Base-by-base conservation (phyloP, 2,113 vertebrate species). In the Stegostoma tigrinum region DNA sequence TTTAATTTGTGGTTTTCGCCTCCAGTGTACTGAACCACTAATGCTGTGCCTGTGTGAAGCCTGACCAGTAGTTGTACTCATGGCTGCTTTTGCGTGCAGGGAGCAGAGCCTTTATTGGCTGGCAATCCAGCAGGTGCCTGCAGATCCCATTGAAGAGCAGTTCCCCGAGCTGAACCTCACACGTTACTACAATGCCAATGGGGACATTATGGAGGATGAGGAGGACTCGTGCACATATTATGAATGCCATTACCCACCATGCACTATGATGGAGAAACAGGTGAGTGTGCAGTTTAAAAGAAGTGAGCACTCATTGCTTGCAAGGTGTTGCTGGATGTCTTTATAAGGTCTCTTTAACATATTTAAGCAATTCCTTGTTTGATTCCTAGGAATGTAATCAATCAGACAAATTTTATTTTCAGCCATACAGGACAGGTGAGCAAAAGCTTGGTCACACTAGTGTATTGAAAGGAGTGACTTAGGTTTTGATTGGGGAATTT, bases 51-150 rank as follows among this genome's bases (percentile, higher is more conserved):
- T 0, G 8, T 45, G 30, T 5, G 66, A 30, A 85, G 19, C 48
- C 8, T 89, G 30, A 1, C 66, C 19, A 34, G 23, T 68, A 94
- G 24, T n/a, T 70, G 96, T 34, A 61, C 66, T 96, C 64, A 94
- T 27, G 7, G 24, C 27, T 64, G 48, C 19, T 95, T 96, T 96
- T 95, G 93, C 1, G 91, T 24, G 1, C 96, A 99, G 99, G 98
- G 99, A 99, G 97, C 99, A 99, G 97, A 99, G 99, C 95, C 97
- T 99, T 83, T 99, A 99, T 95, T 99, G 99, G 99, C 97, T 99
- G 96, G 99, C 99, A 2, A 99, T 99, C 96, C 99, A 99, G 96
- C 99, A 99, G 97, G 98, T 99, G 27, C 99, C 99, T 3, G 99
- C 99, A 0, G 99, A 99, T 96, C 99, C 99, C 0, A 99, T 99